A percentile compares a stretch with the other conserved stretches of the same genome.
Conservation (phyloP, 2,113 vertebrate species). For the Oxyura jamaicensis region DNA sequence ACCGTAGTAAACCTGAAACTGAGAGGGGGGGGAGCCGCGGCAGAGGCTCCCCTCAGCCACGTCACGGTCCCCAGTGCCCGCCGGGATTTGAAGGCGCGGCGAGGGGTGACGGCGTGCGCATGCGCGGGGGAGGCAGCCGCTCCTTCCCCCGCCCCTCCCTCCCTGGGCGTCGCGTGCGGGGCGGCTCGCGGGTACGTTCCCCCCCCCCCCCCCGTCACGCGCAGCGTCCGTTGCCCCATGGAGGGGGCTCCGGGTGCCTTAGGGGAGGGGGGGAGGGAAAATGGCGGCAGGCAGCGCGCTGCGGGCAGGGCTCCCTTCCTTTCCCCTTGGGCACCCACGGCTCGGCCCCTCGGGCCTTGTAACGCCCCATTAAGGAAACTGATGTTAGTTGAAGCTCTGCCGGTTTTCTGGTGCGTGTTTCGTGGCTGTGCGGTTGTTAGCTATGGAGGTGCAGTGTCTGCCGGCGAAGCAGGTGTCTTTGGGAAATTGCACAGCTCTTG, state of each 20-base stretch:
- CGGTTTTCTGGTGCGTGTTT: fast-evolving
- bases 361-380: too few species aligned
- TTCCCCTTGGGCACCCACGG: too few species aligned
- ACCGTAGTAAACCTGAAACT: slow-evolving; percentile 3
- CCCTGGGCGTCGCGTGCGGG: neutral
- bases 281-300: neutral
- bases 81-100: neutral
- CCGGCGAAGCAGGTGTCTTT: fast-evolving
- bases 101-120: too few species aligned
- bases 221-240: neutral
- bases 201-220: fast-evolving
- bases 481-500: fast-evolving
- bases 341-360: too few species aligned
- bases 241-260: neutral
- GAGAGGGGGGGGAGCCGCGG: too few species aligned
- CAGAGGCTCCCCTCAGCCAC: neutral
- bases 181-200: neutral
- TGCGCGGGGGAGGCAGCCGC: fast-evolving
- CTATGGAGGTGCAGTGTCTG: neutral
- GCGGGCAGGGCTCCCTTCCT: fast-evolving
- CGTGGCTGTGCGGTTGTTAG: neutral
- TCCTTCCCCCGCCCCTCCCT: fast-evolving
- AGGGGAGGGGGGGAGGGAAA: neutral
- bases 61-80: neutral
- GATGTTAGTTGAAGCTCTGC: fast-evolving